Base-by-base conservation (phyloP, 1,140 invertebrate species). In the Galleria mellonella region DNA sequence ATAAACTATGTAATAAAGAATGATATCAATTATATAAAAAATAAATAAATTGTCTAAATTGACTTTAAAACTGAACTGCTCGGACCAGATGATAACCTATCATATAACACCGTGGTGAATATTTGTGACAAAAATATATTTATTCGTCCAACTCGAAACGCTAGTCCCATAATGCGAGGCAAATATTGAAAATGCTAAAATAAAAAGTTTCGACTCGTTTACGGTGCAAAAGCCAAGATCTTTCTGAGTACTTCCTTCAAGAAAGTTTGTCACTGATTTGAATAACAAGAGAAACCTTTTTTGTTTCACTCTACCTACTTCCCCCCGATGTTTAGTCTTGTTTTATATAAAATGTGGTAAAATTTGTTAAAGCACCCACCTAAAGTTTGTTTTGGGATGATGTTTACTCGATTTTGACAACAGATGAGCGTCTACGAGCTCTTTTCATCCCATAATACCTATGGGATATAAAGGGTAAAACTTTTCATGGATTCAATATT, bases 201-300 rank as follows among this genome's bases (percentile, higher is more conserved):
- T 35, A 42, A 47, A 58, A 58, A 53, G 39, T 58, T 50, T 15
- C 37, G 1, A 55, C 43, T 41, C 43, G 35, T 11, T 8, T 12
- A 14, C 39, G 41, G 44, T 55, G 52, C 36, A 53, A 52, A 55
- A 58, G 51, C 42, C 40, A 46, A 48, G 46, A 51, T 54, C 54
- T 52, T 47, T 47, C 37, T 35, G 39, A 32, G 42, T 33, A 44
- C 56, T 55, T 50, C 43, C 42, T 15, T n/a, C 2, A 6, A 38
- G 51, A 57, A 62, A 72, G 51, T 72, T 72, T 63, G 55, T 62
- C 55, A 58, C 43, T 62, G 51, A 69, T 74, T 71, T 74, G 59
- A 71, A 71, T 71, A 74, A 74, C 65, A 74, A 60, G 67, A 43
- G 55, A 73, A 66, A 63, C 62, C 67, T 71, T 67, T 70, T 72